These are phyloP conservation scores for Elephas maximus DNA, from an alignment of 2,113 vertebrate species.

Conservation along the genomic window DNA sequence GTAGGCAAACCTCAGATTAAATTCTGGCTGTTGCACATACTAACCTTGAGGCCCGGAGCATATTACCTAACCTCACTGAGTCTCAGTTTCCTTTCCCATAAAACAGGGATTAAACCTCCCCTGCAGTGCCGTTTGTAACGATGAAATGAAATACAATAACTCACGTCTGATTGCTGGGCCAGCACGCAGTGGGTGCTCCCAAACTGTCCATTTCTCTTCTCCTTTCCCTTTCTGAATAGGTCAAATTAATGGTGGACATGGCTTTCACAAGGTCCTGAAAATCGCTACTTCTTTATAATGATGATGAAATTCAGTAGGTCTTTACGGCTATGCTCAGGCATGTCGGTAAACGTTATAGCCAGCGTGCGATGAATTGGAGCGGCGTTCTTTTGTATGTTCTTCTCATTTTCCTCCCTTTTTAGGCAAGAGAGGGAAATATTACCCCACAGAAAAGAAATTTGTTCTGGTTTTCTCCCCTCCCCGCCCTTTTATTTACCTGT, in stretches of 20 bases:
- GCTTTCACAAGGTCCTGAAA: constrained; percentile 54
- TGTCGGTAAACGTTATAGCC: background rate
- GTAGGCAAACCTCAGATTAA: constrained; percentile 79
- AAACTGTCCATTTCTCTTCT: constrained; percentile 7
- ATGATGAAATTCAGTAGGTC: background rate
- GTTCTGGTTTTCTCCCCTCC: background rate
- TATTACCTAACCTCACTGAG: constrained; percentile 79
- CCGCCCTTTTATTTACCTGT: background rate
- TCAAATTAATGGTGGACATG: constrained; percentile 42
- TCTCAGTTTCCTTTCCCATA: constrained; percentile 83
- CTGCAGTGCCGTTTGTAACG: constrained; percentile 76
- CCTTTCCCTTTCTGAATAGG: constrained; percentile 34
- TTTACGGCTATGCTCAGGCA: background rate
- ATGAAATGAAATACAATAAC: constrained; percentile 80
- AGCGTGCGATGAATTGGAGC: background rate
- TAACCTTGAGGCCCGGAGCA: constrained; percentile 80
- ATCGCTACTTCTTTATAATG: background rate
- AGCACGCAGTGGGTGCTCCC: background rate
- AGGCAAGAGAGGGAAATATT: constrained; percentile 27
- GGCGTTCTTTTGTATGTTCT: background rate
- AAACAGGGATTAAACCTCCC: constrained; percentile 78
- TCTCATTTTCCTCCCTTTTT: background rate
- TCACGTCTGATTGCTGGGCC: constrained; percentile 63
- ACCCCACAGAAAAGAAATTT: background rate
- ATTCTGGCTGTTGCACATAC: constrained; percentile 76